Base-by-base conservation (phyloP, 2,888 invertebrate genomes). In the Holacanthella duospinosa region DNA sequence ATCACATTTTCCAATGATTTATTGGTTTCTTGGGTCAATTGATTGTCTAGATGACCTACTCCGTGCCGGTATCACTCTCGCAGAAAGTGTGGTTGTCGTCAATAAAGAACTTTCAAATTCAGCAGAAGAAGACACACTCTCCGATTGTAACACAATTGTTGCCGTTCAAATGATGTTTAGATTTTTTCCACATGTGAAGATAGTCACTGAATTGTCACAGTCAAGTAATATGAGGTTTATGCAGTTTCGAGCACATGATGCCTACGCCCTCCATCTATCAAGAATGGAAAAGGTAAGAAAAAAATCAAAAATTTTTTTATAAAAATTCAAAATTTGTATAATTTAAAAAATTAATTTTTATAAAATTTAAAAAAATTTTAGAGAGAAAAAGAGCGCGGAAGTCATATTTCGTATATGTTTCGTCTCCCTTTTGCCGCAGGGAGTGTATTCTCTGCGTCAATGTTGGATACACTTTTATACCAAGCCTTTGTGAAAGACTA, bases 341-440 rank as follows among this genome's bases (percentile, higher is more conserved):
- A 6, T 36, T 16, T 12, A 6, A 36, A 6, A 16, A 36, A 36
- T 12, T 36, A 6, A 36, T 12, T 36, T 36, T 36, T 16, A 36
- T 36, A 16, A 16, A 36, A 36, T 16, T 16, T 48, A 48, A 48
- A 48, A 48, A 48, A 21, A 48, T 56, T 55, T 36, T 19, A 96
- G 95, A 87, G 92, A 76, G 96, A 97, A 80, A 92, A 94, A 77
- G 94, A 95, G 77, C 83, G 95, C 69, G 97, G 97, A 1, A 96
- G 95, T 12, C 95, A 96, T 80, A 94, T 97, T 77, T 95, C 95
- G 58, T 97, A 96, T 80, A 97, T 97, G 96, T 97, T 97, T 80
- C 87, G 97, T 60, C 80, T 97, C 72, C 97, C 97, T 2, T 97
- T 97, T 78, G 96, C 97, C 58, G 94, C 95, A 43, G 97, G 97